These are phyloP conservation scores for Drosophila vallismaia DNA, from an alignment of 2,888 invertebrate genomes.

Conservation along the genomic window DNA sequence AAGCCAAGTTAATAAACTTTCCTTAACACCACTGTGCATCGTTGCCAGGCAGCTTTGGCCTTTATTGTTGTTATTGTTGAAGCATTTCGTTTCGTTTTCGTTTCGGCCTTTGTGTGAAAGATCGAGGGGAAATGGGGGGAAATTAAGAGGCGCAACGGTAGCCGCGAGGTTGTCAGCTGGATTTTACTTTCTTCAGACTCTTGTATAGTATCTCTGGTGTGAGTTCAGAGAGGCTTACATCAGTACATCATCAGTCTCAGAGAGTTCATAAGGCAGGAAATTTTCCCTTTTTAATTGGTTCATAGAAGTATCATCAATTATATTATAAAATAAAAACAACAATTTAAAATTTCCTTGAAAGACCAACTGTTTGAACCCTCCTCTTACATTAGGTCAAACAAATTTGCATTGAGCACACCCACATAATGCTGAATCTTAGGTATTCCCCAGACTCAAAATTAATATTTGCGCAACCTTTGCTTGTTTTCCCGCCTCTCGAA, in stretches of 20 bases:
- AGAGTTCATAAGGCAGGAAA: neutral
- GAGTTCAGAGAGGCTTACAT: neutral
- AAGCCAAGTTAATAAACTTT: neutral
- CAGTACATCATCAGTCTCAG: neutral
- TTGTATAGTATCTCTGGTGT: conserved; percentile 10
- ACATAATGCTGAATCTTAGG: conserved; percentile 51
- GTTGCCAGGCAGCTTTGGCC: conserved; percentile 56
- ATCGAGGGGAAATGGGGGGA: conserved; percentile 24
- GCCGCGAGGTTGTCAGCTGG: conserved; percentile 40
- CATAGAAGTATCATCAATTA: neutral
- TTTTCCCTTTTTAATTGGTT: neutral
- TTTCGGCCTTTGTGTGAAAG: conserved; percentile 28
- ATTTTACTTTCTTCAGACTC: conserved; percentile 49
- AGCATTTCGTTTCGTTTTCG: conserved; percentile 49
- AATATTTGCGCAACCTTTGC: conserved; percentile 65
- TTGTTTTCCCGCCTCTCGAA: conserved; percentile 36
- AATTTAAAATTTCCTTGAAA: conserved; percentile 14
- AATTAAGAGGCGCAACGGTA: conserved; percentile 42
- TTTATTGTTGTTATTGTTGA: conserved; percentile 39
- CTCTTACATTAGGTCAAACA: neutral
- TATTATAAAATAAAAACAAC: neutral
- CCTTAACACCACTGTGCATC: conserved; percentile 13
- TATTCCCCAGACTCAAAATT: conserved; percentile 54
- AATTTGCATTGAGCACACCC: conserved; percentile 46
- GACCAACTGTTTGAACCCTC: conserved; percentile 16